Evolutionary conservation across 64 coral and sea anemone species (phyloP), one percentile per base, ranked within the genome.

Genomic region (Dendrophyllia cribrosa): DNA sequence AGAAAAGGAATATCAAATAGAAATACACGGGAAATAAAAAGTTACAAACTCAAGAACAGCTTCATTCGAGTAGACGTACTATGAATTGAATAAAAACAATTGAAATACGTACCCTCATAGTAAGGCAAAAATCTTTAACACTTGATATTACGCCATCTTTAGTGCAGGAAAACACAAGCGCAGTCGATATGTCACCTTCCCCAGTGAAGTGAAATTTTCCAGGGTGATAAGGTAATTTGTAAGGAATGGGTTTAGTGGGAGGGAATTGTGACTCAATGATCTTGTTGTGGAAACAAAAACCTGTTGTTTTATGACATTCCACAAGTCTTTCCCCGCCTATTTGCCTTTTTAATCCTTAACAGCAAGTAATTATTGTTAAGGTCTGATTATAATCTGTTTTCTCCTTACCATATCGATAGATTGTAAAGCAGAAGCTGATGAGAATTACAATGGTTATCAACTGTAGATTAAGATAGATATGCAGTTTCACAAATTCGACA

Each of bases 261-360:
- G 77, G 52, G 77, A 43, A 10, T 59, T 16, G 24, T 59, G 22
- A 16, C 24, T 79, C 55, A 69, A 4, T n/a, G 22, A 2, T 69
- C 12, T 9, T 69, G 7, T 25, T 69, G 4, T 22, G 66, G 22
- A 9, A 69, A 6, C 66, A 9, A 7, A 24, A 59, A 79, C 77
- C 77, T 79, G 77, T 43, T 79, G 77, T 21, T 34, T 43, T 43
- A 13, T 79, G 77, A 43, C 77, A 79, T 58, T 79, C n/a, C 77
- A 79, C 77, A 79, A 59, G 52, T 56, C 59, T 79, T 5, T 79
- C 77, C 11, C 52, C 77, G 77, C 77, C 77, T 59, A 59, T 59
- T 59, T 4, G 0, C 61, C 19, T 19, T 17, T 34, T 34, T n/a
- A n/a, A n/a, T n/a, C 34, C 34, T 34, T 34, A 34, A 34, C 34